Evolutionary conservation across 2,888 invertebrate genomes (phyloP), one percentile per base, ranked within the genome.

Genomic region (Drosophila prolongata): DNA sequence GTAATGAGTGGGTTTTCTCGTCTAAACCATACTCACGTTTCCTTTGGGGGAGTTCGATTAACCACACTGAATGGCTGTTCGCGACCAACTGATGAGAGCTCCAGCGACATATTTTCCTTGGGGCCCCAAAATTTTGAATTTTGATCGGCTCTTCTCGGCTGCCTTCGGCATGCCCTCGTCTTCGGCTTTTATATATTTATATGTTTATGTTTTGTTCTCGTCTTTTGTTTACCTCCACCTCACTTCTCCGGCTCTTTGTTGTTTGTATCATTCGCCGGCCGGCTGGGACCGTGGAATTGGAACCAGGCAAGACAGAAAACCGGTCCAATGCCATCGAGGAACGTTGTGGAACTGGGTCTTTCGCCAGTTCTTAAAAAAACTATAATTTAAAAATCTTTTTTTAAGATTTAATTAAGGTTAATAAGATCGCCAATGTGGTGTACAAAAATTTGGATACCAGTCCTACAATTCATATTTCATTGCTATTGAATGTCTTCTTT

Each of bases 11-110:
- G 16, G 13, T 5, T 52, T 6, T 38, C 19, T 16, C 16, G 16
- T 19, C 19, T 19, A 19, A 0, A 2, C 24, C 44, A 6, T 11
- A 93, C 96, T 95, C 93, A 99, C 99, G 97, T 96, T 99, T 46
- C 37, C 24, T n/a, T 19, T 14, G 77, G 59, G 67, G 73, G 80
- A 82, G 84, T 79, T 77, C 77, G 83, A 87, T 90, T 91, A 91
- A 91, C 92, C 91, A 87, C 89, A 90, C 90, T 89, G 90, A 87
- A 90, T 86, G 91, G 86, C 90, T 89, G 90, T 87, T 89, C 87
- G 85, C 87, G 87, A 90, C 86, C 89, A 90, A 92, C 92, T 92
- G 89, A 92, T 81, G 71, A 70, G 24, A 60, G 61, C 69, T 55
- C 54, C 75, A 72, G 61, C 54, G 61, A 67, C 77, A 79, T 79